Base-by-base conservation (phyloP, 2,888 invertebrate genomes). In the Cheilosia impressa region DNA sequence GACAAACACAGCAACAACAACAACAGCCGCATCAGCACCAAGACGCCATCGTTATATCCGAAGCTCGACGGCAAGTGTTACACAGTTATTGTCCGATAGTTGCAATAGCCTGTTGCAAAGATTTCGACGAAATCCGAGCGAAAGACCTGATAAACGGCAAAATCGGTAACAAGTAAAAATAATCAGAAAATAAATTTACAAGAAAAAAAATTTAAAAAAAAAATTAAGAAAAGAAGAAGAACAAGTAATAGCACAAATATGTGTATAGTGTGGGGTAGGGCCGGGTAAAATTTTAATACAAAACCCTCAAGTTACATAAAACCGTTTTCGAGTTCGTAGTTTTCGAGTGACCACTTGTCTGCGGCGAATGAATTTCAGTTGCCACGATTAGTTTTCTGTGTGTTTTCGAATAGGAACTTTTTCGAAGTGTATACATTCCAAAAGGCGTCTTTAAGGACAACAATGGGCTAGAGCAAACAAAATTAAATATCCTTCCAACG, bases 51-150 rank as follows among this genome's bases (percentile, higher is more conserved):
- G 96, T 88, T 97, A 97, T 93, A 94, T 95, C 88, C 95, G 97
- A 87, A 93, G 95, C 87, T 96, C 97, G 66, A 95, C 95, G 55
- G 95, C 95, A 66, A 97, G 97, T 93, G 96, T 97, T 89, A 96
- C 97, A 87, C 97, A 97, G 92, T 93, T 97, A 89, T 93, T 97
- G 89, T 96, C 96, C 88, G 97, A 97, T 91, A 97, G 97, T 89
- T 97, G 97, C 93, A 96, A 96, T 90, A 97, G 95, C 93, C 94
- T 97, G 88, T 94, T 97, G 89, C 97, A 97, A 91, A 94, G 97
- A 88, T 93, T 97, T 89, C 94, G 96, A 87, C 94, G 97, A 85
- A 96, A 96, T 62, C 96, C 96, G 50, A 96, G 96, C 65, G 95
- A 95, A 92, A 94, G 94, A 92, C 93, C 93, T 88, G 94, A 94